Evolutionary conservation across 2,888 invertebrate genomes (phyloP).

Genomic region (Cryptocheilus praepositus): DNA sequence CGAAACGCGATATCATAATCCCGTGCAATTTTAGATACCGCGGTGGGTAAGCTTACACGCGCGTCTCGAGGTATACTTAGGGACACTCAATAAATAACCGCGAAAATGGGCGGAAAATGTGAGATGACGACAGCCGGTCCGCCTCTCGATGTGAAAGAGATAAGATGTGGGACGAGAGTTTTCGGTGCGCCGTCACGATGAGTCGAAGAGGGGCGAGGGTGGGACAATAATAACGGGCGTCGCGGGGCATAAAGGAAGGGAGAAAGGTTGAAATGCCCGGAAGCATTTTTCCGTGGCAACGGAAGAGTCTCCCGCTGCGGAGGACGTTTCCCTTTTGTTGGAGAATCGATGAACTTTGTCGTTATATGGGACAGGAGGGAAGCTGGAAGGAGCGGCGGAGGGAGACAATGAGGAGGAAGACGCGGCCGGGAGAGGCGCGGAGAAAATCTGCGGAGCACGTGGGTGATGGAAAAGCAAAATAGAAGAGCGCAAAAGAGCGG

Average conservation of each 20-base stretch:
- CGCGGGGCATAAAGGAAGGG: background rate
- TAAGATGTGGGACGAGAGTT: background rate
- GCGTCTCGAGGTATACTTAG: too few species aligned
- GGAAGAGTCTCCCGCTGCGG: conserved; percentile 23
- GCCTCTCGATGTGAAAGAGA: too few species aligned
- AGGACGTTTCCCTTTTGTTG: conserved; percentile 32
- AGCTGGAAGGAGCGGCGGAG: background rate
- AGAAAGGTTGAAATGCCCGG: conserved; percentile 35
- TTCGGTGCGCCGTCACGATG: conserved; percentile 1
- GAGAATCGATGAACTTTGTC: conserved; percentile 52
- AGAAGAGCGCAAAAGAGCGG: too few species aligned
- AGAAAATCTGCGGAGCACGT: too few species aligned
- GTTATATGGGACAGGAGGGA: conserved; percentile 18
- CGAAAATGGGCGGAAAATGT: too few species aligned
- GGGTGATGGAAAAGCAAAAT: too few species aligned
- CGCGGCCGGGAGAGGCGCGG: background rate
- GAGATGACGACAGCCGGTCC: too few species aligned
- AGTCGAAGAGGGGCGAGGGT: conserved; percentile 1
- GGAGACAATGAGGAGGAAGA: background rate
- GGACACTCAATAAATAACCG: too few species aligned
- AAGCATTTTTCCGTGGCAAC: conserved; percentile 38
- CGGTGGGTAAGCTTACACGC: too few species aligned
- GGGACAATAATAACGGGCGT: background rate
- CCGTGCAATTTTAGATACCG: too few species aligned
- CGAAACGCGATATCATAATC: too few species aligned